Evolutionary conservation across 2,888 invertebrate genomes (phyloP), one percentile per base, ranked within the genome.

Genomic region (Cephus rjabovi): DNA sequence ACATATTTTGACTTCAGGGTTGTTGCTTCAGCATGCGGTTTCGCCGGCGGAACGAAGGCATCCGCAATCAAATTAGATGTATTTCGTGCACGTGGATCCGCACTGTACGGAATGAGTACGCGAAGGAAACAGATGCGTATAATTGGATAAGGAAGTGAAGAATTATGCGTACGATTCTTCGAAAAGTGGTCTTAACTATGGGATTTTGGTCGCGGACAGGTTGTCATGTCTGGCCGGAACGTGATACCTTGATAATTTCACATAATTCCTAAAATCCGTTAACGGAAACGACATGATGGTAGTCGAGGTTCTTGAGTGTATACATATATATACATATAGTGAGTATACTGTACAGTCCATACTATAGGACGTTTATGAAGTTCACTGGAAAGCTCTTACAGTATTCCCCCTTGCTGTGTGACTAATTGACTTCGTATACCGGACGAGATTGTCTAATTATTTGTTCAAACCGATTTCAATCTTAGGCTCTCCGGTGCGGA

Each of bases 1-100:
- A 90, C 91, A 89, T 89, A 89, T 89, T 90, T 90, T 89, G 89
- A 89, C 88, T 90, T 84, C 76, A 80, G 74, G 70, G 33, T 77
- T 68, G 34, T 73, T 80, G 76, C 56, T 77, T 79, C 80, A 34
- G 6, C 12, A 75, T 83, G 86, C 82, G 87, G 86, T 86, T 73
- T 56, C 69, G 74, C 76, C 56, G 79, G 56, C 77, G 73, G 69
- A 68, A 74, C 77, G 76, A 68, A 69, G 37, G 74, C 74, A 37
- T 75, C 71, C 76, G 74, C 73, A 56, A 81, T 78, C 68, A 23
- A 76, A 40, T 37, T 71, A 73, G 80, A 79, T 56, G 56, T 56
- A 23, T 81, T 81, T 81, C 81, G 77, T 79, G 81, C 75, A 73
- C 77, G 76, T 34, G 56, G 71, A 75, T 71, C 69, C 23, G 56